Percentiles rank a stretch among this genome's conserved stretches.
These are phyloP conservation scores for Ceyx cyanopectus DNA, from an alignment of 2,113 vertebrate genomes.

Conservation along the genomic window DNA sequence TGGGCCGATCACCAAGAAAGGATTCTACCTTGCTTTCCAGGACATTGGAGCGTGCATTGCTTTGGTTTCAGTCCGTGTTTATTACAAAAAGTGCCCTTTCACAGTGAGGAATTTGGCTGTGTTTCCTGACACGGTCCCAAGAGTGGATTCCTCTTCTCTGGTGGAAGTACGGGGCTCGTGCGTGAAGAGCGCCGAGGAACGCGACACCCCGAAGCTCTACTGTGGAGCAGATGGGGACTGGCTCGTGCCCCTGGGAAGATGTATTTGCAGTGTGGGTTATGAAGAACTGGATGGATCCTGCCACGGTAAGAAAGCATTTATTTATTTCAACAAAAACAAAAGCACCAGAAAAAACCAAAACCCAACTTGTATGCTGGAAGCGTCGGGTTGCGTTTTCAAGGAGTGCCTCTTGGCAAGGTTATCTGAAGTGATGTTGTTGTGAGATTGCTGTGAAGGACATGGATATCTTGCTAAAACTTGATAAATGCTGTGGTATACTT, in stretches of 20 bases:
- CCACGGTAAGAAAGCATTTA: conserved; percentile 80
- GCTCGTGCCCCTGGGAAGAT: conserved; percentile 93
- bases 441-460: not conserved
- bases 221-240: conserved; percentile 96
- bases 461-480: not conserved
- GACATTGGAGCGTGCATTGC: conserved; percentile 97
- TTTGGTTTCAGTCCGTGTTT: conserved; percentile 91
- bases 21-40: conserved; percentile 95
- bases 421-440: not conserved
- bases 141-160: conserved; percentile 94
- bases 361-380: not conserved
- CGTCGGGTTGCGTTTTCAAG: not conserved
- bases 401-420: not conserved
- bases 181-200: conserved; percentile 92
- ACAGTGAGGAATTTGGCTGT: conserved; percentile 91
- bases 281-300: conserved; percentile 92
- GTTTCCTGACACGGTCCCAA: conserved; percentile 95
- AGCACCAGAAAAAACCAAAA: no score
- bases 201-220: conserved; percentile 94
- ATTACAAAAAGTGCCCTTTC: conserved; percentile 96
- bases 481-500: not conserved
- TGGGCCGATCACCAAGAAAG: conserved; percentile 90
- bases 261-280: conserved; percentile 92
- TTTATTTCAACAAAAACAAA: not conserved
- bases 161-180: conserved; percentile 95